These are phyloP conservation scores for Hyalella azteca DNA, from an alignment of 2,888 invertebrate genomes.

Conservation along the genomic window DNA sequence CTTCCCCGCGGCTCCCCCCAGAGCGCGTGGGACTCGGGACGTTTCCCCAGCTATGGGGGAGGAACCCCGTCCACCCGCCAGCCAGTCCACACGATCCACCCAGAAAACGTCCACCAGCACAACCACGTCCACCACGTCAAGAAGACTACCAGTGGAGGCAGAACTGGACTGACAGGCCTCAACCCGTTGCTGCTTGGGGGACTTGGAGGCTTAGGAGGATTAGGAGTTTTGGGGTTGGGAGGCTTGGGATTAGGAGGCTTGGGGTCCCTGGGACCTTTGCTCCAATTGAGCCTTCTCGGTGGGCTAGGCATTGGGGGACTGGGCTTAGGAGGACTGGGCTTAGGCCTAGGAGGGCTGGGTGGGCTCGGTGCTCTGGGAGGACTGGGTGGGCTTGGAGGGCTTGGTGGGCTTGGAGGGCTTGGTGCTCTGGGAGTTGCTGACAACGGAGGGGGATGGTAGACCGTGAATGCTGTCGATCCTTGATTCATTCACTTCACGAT, in stretches of 20 bases:
- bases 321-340: neutral
- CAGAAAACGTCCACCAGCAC: neutral
- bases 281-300: neutral
- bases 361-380: neutral
- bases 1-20: neutral
- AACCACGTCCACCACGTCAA: slow-evolving; percentile 24
- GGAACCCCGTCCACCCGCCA: neutral
- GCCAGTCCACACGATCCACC: neutral
- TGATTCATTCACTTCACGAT: neutral
- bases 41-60: neutral
- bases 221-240: neutral
- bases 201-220: neutral
- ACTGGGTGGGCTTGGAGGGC: neutral
- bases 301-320: neutral
- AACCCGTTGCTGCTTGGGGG: neutral
- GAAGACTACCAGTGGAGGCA: neutral
- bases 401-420: neutral
- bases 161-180: neutral
- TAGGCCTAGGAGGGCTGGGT: neutral
- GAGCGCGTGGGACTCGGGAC: neutral
- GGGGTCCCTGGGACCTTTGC: neutral
- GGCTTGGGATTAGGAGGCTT: slow-evolving; percentile 6
- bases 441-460: neutral
- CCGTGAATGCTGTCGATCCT: neutral
- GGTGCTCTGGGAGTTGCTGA: neutral